phyloP scores from a whole-genome alignment of 35 echinoderm and acorn worm species.

The Apostichopus japonicus region DNA sequence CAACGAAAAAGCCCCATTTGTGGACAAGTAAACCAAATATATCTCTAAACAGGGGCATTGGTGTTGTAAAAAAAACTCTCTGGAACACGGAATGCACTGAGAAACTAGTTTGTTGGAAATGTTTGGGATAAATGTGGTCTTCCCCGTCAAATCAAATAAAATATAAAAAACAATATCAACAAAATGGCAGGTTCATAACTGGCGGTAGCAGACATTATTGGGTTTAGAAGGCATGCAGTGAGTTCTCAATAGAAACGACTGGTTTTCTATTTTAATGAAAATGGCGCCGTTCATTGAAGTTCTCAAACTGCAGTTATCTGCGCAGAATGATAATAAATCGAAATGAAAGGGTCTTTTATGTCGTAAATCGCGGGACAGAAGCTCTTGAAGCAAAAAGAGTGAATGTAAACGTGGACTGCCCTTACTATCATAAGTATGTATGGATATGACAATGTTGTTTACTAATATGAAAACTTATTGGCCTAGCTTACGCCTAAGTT shows the following conservation, averaged over 20 bases:
- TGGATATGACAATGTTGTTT: background rate
- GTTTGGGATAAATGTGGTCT: too few relatives aligned
- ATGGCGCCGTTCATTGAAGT: conserved; percentile 11
- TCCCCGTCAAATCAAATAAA: too few relatives aligned
- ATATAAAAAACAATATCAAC: too few relatives aligned
- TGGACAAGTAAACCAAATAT: too few relatives aligned
- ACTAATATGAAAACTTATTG: background rate
- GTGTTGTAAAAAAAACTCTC: too few relatives aligned
- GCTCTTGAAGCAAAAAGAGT: background rate
- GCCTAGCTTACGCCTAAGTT: background rate
- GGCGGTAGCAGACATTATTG: too few relatives aligned
- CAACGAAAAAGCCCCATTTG: too few relatives aligned
- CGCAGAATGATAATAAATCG: background rate
- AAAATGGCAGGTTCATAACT: too few relatives aligned
- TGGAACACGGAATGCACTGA: too few relatives aligned
- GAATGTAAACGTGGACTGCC: background rate
- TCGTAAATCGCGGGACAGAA: background rate
- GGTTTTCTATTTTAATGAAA: background rate
- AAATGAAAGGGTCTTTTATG: background rate
- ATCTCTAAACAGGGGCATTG: too few relatives aligned
- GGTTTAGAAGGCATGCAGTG: too few relatives aligned
- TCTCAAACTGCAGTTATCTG: background rate
- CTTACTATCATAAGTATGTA: background rate
- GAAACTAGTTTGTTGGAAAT: too few relatives aligned
- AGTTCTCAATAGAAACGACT: background rate